Conservation (phyloP, 2,888 invertebrate genomes). For the Malachius bipustulatus region DNA sequence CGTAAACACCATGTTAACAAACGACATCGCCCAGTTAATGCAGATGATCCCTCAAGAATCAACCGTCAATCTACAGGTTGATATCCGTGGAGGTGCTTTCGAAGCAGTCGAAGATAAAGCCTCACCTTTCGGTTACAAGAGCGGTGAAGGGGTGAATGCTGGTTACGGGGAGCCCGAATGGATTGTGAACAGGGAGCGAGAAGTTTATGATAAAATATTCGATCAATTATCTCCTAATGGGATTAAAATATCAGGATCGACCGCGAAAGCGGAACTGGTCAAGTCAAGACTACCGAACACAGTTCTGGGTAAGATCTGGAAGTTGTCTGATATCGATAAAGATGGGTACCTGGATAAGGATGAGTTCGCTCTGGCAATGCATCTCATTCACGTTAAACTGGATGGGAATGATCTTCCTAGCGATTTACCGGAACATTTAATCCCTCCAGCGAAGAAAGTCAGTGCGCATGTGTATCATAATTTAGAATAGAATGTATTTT, state of each 20-base stretch:
- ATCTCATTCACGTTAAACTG: constrained; percentile 80
- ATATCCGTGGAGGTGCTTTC: constrained; percentile 76
- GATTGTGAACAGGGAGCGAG: constrained; percentile 85
- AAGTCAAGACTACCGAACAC: constrained; percentile 96
- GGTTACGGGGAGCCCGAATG: constrained; percentile 92
- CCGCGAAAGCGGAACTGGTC: constrained; percentile 87
- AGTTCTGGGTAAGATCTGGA: constrained; percentile 95
- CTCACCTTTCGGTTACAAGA: constrained; percentile 86
- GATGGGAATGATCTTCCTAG: constrained; percentile 83
- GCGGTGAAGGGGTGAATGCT: constrained; percentile 91
- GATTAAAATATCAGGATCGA: constrained; percentile 84
- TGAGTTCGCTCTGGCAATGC: constrained; percentile 95
- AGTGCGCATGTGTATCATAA: constrained; percentile 16
- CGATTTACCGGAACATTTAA: constrained; percentile 74
- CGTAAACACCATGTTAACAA: constrained; percentile 90
- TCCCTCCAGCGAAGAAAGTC: constrained; percentile 69
- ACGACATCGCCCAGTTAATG: constrained; percentile 91
- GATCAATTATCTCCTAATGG: constrained; percentile 68
- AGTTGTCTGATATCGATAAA: constrained; percentile 86
- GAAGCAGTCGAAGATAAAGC: constrained; percentile 68
- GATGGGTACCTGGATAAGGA: constrained; percentile 90
- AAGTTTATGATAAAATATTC: constrained; percentile 73
- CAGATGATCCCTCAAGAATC: constrained; percentile 68
- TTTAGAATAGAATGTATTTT: constrained; percentile 2
- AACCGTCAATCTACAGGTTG: constrained; percentile 17